Base-by-base conservation (phyloP, 2,113 vertebrate species). In the Cichladusa arquata region DNA sequence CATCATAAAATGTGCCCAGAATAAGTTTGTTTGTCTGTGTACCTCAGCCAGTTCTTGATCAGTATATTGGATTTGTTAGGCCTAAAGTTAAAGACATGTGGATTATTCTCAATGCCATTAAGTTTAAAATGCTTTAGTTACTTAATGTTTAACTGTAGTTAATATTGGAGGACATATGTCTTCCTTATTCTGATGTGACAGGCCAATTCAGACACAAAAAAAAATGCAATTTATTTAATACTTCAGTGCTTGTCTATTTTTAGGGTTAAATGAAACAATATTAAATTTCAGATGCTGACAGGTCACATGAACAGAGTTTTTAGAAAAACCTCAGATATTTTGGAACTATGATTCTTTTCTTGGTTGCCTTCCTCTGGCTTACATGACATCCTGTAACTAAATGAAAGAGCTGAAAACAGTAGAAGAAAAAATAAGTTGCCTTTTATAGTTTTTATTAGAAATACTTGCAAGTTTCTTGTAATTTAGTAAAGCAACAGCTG, bases 401-500 rank as follows among this genome's bases (percentile, higher is more conserved):
- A 81, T 66, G 33, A 66, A 94, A 82, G 70, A 88, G 64, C 58
- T 42, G 31, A 60, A 71, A 92, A 22, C 60, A n/a, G 81, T 67
- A 44, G 8, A 83, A 87, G 54, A 42, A 53, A 65, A 95, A 92
- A 92, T 56, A 71, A 88, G 48, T 83, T 97, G 15, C 70, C 57
- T 77, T 84, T 93, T 69, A 57, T 34, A 45, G 34, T 53, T 76
- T 70, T 90, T 82, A 69, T 78, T 83, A 81, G 58, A 95, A 94
- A 91, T 84, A 40, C 38, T 95, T 67, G n/a, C 24, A 64, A 76
- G 62, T 95, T 92, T 45, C 72, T 28, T 74, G 60, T 79, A 57
- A 65, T 87, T 95, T 80, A 73, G 54, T 88, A 88, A 91, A 87
- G 44, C 3, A 14, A 50, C 88, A 93, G 70, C 77, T 96, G 88